phyloP scores from a whole-genome alignment of 2,888 invertebrate genomes.

The Dicranocentrus wangi region DNA sequence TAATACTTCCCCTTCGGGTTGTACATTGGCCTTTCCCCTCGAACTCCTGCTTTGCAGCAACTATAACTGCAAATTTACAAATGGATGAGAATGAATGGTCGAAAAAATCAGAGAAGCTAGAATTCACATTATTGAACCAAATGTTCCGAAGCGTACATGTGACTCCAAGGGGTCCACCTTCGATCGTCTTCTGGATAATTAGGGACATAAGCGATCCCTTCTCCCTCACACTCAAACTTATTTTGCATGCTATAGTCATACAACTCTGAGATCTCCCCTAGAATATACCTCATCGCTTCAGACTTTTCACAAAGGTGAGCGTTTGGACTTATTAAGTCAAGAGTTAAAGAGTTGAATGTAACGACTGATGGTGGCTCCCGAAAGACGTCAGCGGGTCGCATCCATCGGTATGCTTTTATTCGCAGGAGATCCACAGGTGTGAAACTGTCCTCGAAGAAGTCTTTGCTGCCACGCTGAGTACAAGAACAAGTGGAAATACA shows the following conservation, averaged over 20 bases:
- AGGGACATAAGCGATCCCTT: constrained; percentile 43
- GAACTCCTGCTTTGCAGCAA: constrained; percentile 55
- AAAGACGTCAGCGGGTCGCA: constrained; percentile 55
- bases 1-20: constrained; percentile 64
- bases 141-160: constrained; percentile 46
- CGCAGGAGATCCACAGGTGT: constrained; percentile 29
- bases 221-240: constrained; percentile 63
- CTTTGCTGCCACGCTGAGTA: background rate
- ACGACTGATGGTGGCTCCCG: constrained; percentile 37
- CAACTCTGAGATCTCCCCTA: constrained; percentile 63
- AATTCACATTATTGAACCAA: too few relatives aligned
- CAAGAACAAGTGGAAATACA: too few relatives aligned
- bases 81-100: too few relatives aligned
- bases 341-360: background rate
- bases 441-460: constrained; percentile 51
- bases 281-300: constrained; percentile 50
- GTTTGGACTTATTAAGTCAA: constrained; percentile 63
- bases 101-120: too few relatives aligned
- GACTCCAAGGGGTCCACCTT: constrained; percentile 65
- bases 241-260: constrained; percentile 58
- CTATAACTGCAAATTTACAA: constrained; percentile 52
- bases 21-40: constrained; percentile 38
- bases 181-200: constrained; percentile 52
- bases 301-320: constrained; percentile 60
- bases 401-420: constrained; percentile 53